Evolutionary conservation across 2,888 invertebrate species (phyloP).

Genomic region (Pasiphila rectangulata): DNA sequence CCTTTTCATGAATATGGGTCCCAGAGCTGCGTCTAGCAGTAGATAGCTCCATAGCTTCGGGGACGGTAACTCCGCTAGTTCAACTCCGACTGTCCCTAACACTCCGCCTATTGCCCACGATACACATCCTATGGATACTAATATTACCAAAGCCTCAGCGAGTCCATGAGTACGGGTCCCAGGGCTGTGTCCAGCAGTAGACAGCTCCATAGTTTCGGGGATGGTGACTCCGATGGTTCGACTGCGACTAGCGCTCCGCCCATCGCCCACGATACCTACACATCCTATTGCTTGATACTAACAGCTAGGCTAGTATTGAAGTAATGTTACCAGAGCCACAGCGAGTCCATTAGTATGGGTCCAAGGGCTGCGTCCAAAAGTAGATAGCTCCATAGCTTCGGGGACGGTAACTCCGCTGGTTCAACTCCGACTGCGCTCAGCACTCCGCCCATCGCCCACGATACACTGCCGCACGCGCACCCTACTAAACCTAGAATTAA

Average conservation of each 20-base stretch:
- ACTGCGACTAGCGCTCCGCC: conserved; percentile 90
- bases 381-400: conserved; percentile 86
- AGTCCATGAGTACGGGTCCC: conserved; percentile 78
- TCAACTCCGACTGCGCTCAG: conserved; percentile 92
- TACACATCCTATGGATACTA: too few species aligned
- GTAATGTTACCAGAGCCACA: conserved; percentile 91
- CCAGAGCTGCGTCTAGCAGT: conserved; percentile 92
- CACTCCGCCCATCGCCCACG: conserved; percentile 95
- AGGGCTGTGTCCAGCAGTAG: conserved; percentile 90
- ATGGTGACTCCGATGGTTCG: conserved; percentile 93
- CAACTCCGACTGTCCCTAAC: conserved; percentile 90
- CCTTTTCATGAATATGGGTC: conserved; percentile 71
- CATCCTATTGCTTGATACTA: too few species aligned
- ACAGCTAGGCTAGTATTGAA: too few species aligned
- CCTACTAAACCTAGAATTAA: conserved; percentile 95
- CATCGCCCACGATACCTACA: conserved; percentile 93
- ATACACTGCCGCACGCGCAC: conserved; percentile 90
- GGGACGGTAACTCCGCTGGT: conserved; percentile 91
- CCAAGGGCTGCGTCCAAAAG: conserved; percentile 92
- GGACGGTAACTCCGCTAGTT: conserved; percentile 92
- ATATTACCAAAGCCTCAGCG: conserved; percentile 92
- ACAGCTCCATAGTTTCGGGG: conserved; percentile 87
- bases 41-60: conserved; percentile 86
- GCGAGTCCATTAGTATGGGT: conserved; percentile 70
- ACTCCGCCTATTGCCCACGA: conserved; percentile 95